Percentiles rank a stretch among this genome's conserved stretches.
phyloP scores from a whole-genome alignment of 2,888 invertebrate genomes.

The Sphinx pinastri region DNA sequence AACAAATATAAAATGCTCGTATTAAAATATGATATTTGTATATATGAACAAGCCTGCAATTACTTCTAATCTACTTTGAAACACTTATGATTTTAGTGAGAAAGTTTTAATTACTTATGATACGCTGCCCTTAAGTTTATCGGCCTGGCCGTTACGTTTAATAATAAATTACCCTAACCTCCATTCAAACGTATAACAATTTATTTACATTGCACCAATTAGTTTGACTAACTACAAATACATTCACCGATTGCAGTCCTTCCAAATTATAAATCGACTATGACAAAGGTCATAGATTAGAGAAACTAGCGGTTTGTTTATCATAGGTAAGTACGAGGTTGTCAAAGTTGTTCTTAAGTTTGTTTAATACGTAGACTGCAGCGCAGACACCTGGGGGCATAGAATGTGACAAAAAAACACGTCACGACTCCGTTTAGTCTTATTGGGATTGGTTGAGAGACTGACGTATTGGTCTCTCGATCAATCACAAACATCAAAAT shows the following conservation, averaged over 20 bases:
- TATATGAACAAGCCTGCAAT: too few species aligned
- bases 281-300: neutral
- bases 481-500: too few species aligned
- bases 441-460: too few species aligned
- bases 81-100: too few species aligned
- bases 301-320: neutral
- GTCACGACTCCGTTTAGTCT: too few species aligned
- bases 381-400: neutral
- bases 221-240: conserved; percentile 26
- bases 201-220: conserved; percentile 20
- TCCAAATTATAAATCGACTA: neutral
- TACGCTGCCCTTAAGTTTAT: neutral
- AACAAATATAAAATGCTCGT: too few species aligned
- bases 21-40: too few species aligned
- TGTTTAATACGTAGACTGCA: neutral
- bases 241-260: too few species aligned
- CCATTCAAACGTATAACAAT: neutral
- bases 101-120: neutral
- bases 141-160: neutral
- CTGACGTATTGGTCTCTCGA: too few species aligned
- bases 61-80: too few species aligned
- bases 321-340: neutral
- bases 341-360: neutral
- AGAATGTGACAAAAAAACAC: too few species aligned
- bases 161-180: neutral